Evolutionary conservation across 2,113 vertebrate species (phyloP).

Genomic region (Hyaena hyaena): DNA sequence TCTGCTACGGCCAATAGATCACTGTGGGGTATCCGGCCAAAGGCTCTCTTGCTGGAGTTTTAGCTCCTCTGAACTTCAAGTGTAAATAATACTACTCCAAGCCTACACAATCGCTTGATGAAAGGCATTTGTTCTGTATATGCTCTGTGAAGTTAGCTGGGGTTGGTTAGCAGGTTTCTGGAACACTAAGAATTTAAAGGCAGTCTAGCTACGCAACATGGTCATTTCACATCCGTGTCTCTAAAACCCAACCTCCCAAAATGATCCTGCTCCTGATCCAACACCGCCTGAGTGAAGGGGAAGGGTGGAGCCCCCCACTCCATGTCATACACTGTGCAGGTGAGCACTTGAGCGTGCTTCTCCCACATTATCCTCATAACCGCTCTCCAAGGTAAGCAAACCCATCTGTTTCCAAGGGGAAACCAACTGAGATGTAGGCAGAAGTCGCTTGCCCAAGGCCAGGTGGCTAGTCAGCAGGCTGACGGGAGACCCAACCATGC

Average conservation of each 20-base stretch:
- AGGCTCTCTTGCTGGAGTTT: background rate
- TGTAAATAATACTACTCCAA: background rate
- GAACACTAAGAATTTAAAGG: background rate
- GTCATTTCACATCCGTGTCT: background rate
- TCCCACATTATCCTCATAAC: background rate
- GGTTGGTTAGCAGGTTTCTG: slow-evolving; percentile 12
- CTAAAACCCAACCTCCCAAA: background rate
- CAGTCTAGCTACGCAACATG: background rate
- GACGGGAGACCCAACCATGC: background rate
- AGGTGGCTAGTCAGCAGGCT: background rate
- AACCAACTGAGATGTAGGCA: background rate
- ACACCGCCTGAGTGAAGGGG: background rate
- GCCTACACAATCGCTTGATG: background rate
- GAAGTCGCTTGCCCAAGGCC: background rate
- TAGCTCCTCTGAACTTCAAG: background rate
- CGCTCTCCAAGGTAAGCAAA: background rate
- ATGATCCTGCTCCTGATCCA: background rate
- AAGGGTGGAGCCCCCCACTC: too few species aligned
- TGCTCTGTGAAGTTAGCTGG: background rate
- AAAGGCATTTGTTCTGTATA: background rate
- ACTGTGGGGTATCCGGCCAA: background rate
- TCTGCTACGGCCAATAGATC: background rate
- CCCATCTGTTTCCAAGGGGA: slow-evolving; percentile 21
- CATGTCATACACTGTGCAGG: background rate
- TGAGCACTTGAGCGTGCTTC: background rate